phyloP scores from a whole-genome alignment of 2,888 invertebrate genomes.

The Belgica antarctica region DNA sequence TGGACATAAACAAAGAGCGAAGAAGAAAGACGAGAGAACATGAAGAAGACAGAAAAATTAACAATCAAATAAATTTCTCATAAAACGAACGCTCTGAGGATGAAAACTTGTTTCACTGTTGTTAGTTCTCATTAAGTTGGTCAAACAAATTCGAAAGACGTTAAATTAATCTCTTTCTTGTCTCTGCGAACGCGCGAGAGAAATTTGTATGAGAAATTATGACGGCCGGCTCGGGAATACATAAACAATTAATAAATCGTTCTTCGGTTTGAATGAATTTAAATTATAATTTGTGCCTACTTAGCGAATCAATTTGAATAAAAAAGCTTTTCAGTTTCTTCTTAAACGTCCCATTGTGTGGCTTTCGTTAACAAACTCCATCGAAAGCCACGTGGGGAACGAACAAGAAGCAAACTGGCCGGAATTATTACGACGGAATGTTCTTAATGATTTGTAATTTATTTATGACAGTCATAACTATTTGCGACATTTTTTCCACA shows the following conservation, averaged over 20 bases:
- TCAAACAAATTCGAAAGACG: conserved; percentile 26
- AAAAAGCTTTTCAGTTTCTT: conserved; percentile 6
- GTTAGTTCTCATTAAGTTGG: conserved; percentile 17
- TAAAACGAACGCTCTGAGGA: background rate
- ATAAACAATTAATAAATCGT: conserved; percentile 42
- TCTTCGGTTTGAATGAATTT: conserved; percentile 26
- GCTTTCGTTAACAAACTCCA: background rate
- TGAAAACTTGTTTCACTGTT: conserved; percentile 22
- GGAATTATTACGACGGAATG: background rate
- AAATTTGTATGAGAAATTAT: background rate
- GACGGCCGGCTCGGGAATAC: background rate
- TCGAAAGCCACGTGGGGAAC: background rate
- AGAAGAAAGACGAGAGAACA: background rate
- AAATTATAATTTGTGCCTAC: conserved; percentile 25
- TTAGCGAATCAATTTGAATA: conserved; percentile 31
- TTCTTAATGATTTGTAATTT: conserved; percentile 20
- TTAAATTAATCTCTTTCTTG: conserved; percentile 29
- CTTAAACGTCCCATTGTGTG: background rate
- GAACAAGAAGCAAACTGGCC: too few relatives aligned
- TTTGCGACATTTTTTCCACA: conserved; percentile 26
- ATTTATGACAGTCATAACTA: conserved; percentile 6
- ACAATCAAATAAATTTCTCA: conserved; percentile 35
- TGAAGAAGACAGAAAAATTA: conserved; percentile 34
- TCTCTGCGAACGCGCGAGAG: background rate
- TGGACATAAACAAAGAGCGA: conserved; percentile 39